Conservation (phyloP, 2,888 invertebrate species). For the Amblyteles armatorius region DNA sequence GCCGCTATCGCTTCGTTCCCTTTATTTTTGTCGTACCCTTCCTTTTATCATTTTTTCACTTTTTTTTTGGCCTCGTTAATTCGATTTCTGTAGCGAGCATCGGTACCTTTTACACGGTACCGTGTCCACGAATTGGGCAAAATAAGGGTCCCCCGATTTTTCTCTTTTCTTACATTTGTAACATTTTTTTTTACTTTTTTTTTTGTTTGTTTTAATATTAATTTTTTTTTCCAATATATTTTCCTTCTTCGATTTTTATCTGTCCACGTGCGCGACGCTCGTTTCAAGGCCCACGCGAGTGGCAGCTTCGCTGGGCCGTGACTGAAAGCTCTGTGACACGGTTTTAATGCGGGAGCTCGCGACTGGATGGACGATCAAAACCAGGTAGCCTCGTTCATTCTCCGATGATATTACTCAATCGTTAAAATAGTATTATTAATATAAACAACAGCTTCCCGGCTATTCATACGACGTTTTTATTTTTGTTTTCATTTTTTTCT, state of each 20-base stretch:
- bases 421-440: conserved; percentile 37
- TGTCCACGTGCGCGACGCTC: neutral
- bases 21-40: conserved; percentile 15
- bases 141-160: conserved; percentile 20
- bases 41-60: conserved; percentile 1
- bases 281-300: neutral
- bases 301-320: conserved; percentile 31
- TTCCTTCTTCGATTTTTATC: conserved; percentile 37
- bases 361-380: conserved; percentile 48
- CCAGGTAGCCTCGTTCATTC: conserved; percentile 1
- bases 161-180: neutral
- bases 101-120: conserved; percentile 38
- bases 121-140: neutral
- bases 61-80: conserved; percentile 29
- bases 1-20: neutral
- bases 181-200: no score
- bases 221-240: neutral
- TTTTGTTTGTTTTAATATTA: no score
- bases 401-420: conserved; percentile 19
- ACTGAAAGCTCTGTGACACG: conserved; percentile 58
- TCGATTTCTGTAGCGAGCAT: conserved; percentile 50
- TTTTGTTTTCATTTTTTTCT: neutral
- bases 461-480: neutral
- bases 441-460: neutral
- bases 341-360: conserved; percentile 42